Percentiles rank a stretch among this genome's conserved stretches.
Evolutionary conservation across 2,888 invertebrate species (phyloP).

Genomic region (Pharmacophagus antenor): DNA sequence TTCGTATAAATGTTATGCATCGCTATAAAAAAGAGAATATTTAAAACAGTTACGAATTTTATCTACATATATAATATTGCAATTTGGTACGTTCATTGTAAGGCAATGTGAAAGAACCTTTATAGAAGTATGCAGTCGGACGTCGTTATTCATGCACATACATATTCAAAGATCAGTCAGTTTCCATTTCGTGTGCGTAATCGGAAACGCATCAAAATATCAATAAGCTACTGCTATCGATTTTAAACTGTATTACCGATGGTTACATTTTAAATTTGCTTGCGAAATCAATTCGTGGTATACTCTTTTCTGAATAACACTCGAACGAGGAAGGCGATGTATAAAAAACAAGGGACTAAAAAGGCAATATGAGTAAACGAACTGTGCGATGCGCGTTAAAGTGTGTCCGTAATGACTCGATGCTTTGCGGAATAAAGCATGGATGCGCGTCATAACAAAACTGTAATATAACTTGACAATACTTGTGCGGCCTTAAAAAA

Average conservation of each 20-base stretch:
- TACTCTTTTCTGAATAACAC: constrained; percentile 66
- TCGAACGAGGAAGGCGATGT: constrained; percentile 61
- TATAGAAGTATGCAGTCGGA: constrained; percentile 50
- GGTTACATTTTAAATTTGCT: constrained; percentile 41
- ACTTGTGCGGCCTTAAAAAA: no score
- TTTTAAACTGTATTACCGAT: constrained; percentile 46
- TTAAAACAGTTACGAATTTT: background rate
- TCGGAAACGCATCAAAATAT: constrained; percentile 64
- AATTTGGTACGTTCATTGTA: constrained; percentile 6
- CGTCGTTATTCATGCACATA: constrained; percentile 55
- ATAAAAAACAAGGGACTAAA: constrained; percentile 49
- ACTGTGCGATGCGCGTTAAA: constrained; percentile 56
- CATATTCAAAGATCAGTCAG: constrained; percentile 74
- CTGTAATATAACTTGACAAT: constrained; percentile 45
- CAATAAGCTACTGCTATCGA: constrained; percentile 45
- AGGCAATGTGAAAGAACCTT: constrained; percentile 28
- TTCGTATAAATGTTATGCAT: no score
- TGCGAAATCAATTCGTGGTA: constrained; percentile 48
- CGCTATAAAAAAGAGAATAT: no score
- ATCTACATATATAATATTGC: background rate
- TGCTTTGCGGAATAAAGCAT: constrained; percentile 57
- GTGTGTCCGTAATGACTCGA: constrained; percentile 58
- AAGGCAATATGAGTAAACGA: constrained; percentile 46
- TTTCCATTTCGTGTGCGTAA: constrained; percentile 76
- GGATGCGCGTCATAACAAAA: constrained; percentile 50